Evolutionary conservation across 2,797 vertebrate species (phyloP).

Genomic region (Tarsius wallacei): DNA sequence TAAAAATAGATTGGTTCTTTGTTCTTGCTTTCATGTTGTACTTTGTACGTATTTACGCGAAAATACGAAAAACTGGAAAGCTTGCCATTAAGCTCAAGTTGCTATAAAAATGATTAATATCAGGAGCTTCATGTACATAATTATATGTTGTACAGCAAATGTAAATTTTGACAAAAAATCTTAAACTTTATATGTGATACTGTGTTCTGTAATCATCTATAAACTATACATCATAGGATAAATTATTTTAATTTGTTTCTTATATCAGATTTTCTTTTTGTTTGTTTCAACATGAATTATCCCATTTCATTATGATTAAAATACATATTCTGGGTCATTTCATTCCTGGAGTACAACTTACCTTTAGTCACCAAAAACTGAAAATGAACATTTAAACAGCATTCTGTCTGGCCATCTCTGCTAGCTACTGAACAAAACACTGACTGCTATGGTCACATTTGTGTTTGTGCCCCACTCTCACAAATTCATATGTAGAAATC

Average conservation of each 20-base stretch:
- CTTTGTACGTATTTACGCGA: background rate
- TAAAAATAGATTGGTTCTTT: background rate
- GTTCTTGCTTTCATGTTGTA: background rate
- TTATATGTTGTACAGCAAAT: background rate
- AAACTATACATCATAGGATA: background rate
- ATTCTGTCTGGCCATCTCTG: background rate
- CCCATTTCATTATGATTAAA: constrained; percentile 36
- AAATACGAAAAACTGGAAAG: background rate
- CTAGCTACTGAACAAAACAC: background rate
- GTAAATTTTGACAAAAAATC: background rate
- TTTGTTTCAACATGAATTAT: background rate
- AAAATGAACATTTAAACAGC: background rate
- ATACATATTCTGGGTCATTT: background rate
- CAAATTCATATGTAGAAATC: background rate
- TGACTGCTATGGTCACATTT: background rate
- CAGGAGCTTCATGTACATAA: background rate
- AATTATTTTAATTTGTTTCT: background rate
- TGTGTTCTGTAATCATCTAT: background rate
- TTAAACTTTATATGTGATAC: background rate
- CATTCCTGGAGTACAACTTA: background rate
- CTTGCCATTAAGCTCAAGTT: background rate
- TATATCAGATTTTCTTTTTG: background rate
- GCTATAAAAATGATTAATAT: background rate
- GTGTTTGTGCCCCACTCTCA: background rate
- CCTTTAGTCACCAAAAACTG: background rate